Conservation (phyloP, 2,888 invertebrate genomes). For the Taphrorychus bicolor region DNA sequence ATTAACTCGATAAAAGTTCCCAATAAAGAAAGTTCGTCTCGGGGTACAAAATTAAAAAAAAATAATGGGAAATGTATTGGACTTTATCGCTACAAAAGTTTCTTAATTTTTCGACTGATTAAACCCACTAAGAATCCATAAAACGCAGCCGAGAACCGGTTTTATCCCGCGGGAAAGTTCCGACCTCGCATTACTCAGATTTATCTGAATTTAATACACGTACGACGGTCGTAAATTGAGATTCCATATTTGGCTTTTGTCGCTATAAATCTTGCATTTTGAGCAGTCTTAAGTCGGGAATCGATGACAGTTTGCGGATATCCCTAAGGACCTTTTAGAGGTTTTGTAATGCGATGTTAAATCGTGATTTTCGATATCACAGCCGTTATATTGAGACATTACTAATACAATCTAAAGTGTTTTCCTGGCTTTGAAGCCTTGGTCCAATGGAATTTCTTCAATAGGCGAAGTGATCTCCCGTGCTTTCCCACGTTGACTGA, state of each 20-base stretch:
- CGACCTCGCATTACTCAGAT: background rate
- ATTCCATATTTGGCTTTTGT: constrained; percentile 3
- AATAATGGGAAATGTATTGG: constrained; percentile 19
- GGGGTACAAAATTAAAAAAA: constrained; percentile 12
- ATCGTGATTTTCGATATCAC: too few species aligned
- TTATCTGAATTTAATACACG: constrained; percentile 12
- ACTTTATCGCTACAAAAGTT: constrained; percentile 12
- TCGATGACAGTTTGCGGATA: background rate
- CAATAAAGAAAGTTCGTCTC: constrained; percentile 2
- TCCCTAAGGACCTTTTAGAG: too few species aligned
- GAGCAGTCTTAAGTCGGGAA: background rate
- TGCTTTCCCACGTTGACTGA: too few species aligned
- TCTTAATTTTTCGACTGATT: constrained; percentile 8
- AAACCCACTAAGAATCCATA: constrained; percentile 2
- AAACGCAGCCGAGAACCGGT: background rate
- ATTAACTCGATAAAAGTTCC: constrained; percentile 17
- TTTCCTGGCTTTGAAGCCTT: too few species aligned
- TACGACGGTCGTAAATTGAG: background rate
- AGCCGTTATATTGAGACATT: too few species aligned
- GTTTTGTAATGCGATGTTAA: background rate
- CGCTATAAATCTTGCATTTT: background rate
- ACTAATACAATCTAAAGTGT: too few species aligned
- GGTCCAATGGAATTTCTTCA: too few species aligned
- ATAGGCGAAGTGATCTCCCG: too few species aligned
- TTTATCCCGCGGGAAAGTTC: background rate